Base-by-base conservation (phyloP, 2,797 vertebrate genomes). In the Hozukius guyotensis region DNA sequence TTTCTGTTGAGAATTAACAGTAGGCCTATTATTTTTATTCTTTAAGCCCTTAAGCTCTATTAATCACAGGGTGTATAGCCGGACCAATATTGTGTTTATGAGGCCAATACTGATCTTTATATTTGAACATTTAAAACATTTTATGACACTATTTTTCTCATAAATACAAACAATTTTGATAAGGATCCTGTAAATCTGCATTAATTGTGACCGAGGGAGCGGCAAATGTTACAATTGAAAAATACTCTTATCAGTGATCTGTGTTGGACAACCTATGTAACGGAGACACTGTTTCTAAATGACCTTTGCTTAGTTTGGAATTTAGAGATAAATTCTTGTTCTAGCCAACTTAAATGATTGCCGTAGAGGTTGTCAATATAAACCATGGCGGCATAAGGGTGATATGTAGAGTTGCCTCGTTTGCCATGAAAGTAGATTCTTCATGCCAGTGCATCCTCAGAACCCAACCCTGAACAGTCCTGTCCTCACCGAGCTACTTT, bases 361-460 rank as follows among this genome's bases (percentile, higher is more conserved):
- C 13, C 29, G 11, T 6, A 38, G 5, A 3, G 55, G 8, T 11
- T 29, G 6, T 49, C 27, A 8, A 2, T 22, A 27, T 27, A 34
- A 56, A 29, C 27, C 25, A 38, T 16, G 3, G 27, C 14, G 7
- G 1, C 38, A 27, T 46, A 11, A 22, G 2, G 11, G 8, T 31
- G n/a, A 27, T 60, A 2, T 12, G 13, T n/a, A 14, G 6, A 77
- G 36, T 25, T 66, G 24, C 7, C 27, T 32, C 11, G 12, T 66
- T 60, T 62, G 46, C 12, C 27, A 29, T 79, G 18, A 70, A 18
- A 32, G 8, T 12, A 60, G 5, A 18, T 60, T 67, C 4, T 49
- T 31, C 22, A 32, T 61, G 24, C 12, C 24, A 46, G 36, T 77
- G 66, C 75, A 83, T 87, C 90, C 87, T 91, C 82, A 91, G 82